Base-by-base conservation (phyloP, 1,140 invertebrate genomes). In the Delia radicum region DNA sequence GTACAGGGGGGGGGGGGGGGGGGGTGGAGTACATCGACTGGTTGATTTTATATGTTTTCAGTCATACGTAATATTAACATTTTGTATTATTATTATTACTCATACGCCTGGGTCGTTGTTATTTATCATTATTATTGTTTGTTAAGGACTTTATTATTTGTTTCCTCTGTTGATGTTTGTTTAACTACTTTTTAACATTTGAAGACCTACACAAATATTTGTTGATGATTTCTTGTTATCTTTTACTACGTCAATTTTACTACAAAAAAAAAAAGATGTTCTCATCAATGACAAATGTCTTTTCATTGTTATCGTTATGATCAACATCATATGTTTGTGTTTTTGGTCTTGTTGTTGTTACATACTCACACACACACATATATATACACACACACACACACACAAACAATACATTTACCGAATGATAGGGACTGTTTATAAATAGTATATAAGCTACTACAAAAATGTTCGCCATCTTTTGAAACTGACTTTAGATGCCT, bases 151-250 rank as follows among this genome's bases (percentile, higher is more conserved):
- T 21, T 24, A 55, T 55, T 55, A 55, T 55, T 55, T 21, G 10
- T n/a, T 55, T 18, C 24, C 5, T 18, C 8, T 33, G 29, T 37
- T 69, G 29, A 37, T 69, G 31, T 69, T 69, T 69, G 65, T 69
- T 69, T 37, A 69, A 69, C 65, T 33, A 69, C 65, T 69, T 69
- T 69, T 69, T 69, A 69, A 69, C 65, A 33, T 69, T 69, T 69
- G 65, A 69, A 69, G 65, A 33, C 65, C 65, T 33, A 33, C 24
- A 26, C 31, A 69, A 69, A 69, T 69, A 69, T 69, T 69, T 69
- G 21, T 69, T 69, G 18, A 69, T 33, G 65, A 69, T 69, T 69
- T 69, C 65, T 69, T 69, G 28, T 69, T 69, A 69, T 69, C 65
- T 7, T 69, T 69, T 8, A 10, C 7, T 42, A 8, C 48, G 24